These are phyloP conservation scores for Plecturocebus donacophilus DNA, from an alignment of 2,113 vertebrate genomes.

Conservation along the genomic window DNA sequence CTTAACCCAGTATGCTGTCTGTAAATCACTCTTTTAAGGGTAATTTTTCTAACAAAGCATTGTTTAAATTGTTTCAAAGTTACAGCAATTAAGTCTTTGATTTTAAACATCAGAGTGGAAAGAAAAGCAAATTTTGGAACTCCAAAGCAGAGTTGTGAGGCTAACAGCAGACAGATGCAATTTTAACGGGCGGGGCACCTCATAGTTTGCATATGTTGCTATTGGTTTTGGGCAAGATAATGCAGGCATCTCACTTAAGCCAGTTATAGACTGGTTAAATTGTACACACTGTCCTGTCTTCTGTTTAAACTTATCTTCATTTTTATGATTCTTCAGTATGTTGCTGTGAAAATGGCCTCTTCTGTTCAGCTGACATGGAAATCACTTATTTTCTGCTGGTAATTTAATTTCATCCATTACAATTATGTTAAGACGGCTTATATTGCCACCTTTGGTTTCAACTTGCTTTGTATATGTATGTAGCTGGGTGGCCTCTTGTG, in stretches of 20 bases:
- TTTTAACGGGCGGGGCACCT: neutral
- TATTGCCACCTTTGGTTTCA: neutral
- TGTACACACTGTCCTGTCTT: neutral
- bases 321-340: neutral
- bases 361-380: neutral
- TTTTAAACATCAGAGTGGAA: slow-evolving; percentile 26
- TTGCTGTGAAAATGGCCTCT: neutral
- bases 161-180: neutral
- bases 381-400: neutral
- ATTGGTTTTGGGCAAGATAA: neutral
- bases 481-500: neutral
- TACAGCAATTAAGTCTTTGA: slow-evolving; percentile 40
- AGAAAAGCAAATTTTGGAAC: slow-evolving; percentile 40
- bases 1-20: slow-evolving; percentile 20
- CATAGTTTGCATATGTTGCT: neutral
- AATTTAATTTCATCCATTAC: neutral
- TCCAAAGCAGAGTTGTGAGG: neutral
- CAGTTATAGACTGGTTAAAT: neutral
- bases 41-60: slow-evolving; percentile 65
- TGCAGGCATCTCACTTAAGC: neutral
- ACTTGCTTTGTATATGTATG: neutral
- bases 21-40: slow-evolving; percentile 59
- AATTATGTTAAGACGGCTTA: neutral
- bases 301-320: neutral
- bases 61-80: slow-evolving; percentile 68